These are phyloP conservation scores for Exocentrus adspersus DNA, from an alignment of 2,888 invertebrate genomes.

Conservation along the genomic window DNA sequence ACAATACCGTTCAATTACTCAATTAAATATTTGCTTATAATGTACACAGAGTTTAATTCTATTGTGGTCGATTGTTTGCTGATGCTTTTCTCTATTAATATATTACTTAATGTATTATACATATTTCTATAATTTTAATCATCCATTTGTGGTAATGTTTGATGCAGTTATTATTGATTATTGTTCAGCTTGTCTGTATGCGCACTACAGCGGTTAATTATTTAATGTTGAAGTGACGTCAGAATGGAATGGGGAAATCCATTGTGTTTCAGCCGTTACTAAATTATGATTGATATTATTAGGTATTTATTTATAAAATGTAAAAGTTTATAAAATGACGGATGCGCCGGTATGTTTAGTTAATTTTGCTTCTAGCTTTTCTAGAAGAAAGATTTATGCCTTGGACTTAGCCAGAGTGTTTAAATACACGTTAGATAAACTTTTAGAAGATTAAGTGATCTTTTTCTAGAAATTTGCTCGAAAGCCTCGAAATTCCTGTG, in stretches of 20 bases:
- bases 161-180: constrained; percentile 3
- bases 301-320: background rate
- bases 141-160: constrained; percentile 10
- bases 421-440: no score
- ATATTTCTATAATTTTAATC: background rate
- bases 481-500: no score
- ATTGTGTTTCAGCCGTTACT: no score
- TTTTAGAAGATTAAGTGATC: no score
- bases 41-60: background rate
- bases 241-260: background rate
- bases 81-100: background rate
- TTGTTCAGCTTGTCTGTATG: background rate
- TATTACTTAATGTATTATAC: constrained; percentile 6
- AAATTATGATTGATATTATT: no score
- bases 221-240: background rate
- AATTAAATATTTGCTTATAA: constrained; percentile 22
- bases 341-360: no score
- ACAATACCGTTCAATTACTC: constrained; percentile 15
- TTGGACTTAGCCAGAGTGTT: no score
- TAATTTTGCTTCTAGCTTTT: no score
- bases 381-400: no score
- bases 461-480: no score
- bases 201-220: background rate
- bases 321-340: no score
- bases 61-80: constrained; percentile 4